phyloP scores from a whole-genome alignment of 2,797 vertebrate species.

The Peromyscus nudipes region DNA sequence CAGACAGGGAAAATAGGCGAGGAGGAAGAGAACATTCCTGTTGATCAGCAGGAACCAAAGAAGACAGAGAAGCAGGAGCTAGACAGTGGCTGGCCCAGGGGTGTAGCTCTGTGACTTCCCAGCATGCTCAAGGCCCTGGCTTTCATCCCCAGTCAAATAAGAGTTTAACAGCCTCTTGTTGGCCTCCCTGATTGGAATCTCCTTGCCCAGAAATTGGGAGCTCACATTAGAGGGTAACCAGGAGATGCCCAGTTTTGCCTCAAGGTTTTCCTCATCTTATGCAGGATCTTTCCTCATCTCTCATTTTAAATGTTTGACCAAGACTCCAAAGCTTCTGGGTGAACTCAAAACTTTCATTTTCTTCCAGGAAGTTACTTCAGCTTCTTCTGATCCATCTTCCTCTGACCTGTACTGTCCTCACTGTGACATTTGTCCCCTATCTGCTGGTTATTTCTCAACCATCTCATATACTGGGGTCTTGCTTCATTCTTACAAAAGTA shows the following conservation, averaged over 20 bases:
- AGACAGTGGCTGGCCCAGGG: not conserved
- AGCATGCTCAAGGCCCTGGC: not conserved
- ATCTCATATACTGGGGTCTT: not conserved
- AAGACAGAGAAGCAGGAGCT: not conserved
- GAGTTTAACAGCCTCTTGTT: not conserved
- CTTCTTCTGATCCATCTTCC: not conserved
- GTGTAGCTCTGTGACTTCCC: too few species aligned
- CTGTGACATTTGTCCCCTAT: not conserved
- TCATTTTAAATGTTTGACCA: not conserved
- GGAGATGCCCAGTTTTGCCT: not conserved
- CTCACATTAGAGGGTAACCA: not conserved
- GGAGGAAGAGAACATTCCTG: not conserved
- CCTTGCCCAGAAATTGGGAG: not conserved
- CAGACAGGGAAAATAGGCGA: not conserved
- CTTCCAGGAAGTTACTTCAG: not conserved
- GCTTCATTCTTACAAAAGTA: conserved; percentile 6
- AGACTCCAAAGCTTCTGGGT: not conserved
- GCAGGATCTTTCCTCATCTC: too few species aligned
- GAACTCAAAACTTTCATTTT: not conserved
- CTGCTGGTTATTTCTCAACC: not conserved
- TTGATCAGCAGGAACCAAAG: not conserved
- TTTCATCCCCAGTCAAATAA: not conserved
- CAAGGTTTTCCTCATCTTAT: not conserved
- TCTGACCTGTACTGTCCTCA: not conserved
- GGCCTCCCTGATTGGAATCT: not conserved